Evolutionary conservation across 2,797 vertebrate genomes (phyloP), one percentile per base, ranked within the genome.

Genomic region (Poecilia velifera): DNA sequence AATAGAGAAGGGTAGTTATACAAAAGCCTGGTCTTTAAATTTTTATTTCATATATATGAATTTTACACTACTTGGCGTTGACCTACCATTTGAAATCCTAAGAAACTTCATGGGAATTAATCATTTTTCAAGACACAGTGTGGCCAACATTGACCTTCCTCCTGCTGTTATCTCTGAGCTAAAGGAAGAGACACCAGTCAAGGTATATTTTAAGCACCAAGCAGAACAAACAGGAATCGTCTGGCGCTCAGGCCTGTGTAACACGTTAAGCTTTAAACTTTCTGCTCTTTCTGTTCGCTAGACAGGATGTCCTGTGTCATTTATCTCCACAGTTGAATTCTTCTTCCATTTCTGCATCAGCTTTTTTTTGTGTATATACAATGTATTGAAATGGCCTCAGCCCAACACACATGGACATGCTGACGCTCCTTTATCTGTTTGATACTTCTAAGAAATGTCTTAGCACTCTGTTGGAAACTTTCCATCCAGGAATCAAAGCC

Each of bases 171-270:
- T 88, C 76, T 83, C 28, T 41, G 43, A 81, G 82, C n/a, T 84
- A 82, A 86, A 87, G 88, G 88, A 92, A 90, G 78, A 84, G 41
- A 84, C 57, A 36, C 62, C 31, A 45, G 72, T 59, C 59, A 77
- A 78, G 47, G 78, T 85, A 71, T 90, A 89, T 88, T 91, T 87
- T 83, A 90, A 86, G 86, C 75, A 3, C 49, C 80, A 51, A 36
- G 18, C 51, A 2, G 59, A 83, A 88, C 92, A 94, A 95, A 95
- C 94, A 95, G 93, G 93, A 96, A 87, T 74, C 82, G 74, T 88
- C 84, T 81, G 80, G 82, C 13, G 82, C 64, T 57, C 79, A 68
- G 20, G 59, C 86, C 77, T 82, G 76, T 43, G 1, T 77, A 83
- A 80, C 77, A 73, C 68, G 78, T 73, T 82, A 79, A 79, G 72